Percentiles rank a stretch among this genome's conserved stretches.
These are phyloP conservation scores for Diarsia brunnea DNA, from an alignment of 2,888 invertebrate species.

Conservation along the genomic window DNA sequence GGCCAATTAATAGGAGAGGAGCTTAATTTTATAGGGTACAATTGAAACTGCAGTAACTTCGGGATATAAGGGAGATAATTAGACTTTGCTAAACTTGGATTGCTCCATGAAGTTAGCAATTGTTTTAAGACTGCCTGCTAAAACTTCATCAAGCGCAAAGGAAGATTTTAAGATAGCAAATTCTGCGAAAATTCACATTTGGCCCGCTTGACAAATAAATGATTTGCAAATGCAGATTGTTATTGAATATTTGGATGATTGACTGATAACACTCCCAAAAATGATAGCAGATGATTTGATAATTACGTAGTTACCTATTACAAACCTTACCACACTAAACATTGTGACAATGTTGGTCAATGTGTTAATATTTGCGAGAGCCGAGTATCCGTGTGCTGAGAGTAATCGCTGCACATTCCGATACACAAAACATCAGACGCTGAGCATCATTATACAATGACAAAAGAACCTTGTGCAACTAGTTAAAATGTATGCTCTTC, in stretches of 20 bases:
- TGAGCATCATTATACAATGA: conserved; percentile 89
- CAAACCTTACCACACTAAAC: background rate
- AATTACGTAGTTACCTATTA: background rate
- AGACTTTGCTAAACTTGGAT: background rate
- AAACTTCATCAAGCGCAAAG: background rate
- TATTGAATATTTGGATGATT: background rate
- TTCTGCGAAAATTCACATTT: background rate
- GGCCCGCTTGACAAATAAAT: background rate
- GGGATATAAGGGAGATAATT: background rate
- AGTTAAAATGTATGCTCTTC: conserved; percentile 83
- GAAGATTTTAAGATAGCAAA: background rate
- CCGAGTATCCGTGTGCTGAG: conserved; percentile 61
- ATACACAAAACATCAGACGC: conserved; percentile 86
- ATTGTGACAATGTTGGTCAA: conserved; percentile 54
- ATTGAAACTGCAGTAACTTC: conserved; percentile 1
- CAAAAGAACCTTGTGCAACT: conserved; percentile 90
- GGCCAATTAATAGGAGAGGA: conserved; percentile 18
- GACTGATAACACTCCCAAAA: background rate
- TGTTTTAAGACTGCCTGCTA: too few relatives aligned
- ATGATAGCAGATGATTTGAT: background rate
- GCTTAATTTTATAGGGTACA: conserved; percentile 7
- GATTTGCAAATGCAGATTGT: background rate
- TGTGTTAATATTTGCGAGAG: conserved; percentile 63
- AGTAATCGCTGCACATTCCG: conserved; percentile 86
- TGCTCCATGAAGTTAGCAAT: background rate